These are phyloP conservation scores for Embiotoca jacksoni DNA, from an alignment of 2,113 vertebrate genomes.

Conservation along the genomic window DNA sequence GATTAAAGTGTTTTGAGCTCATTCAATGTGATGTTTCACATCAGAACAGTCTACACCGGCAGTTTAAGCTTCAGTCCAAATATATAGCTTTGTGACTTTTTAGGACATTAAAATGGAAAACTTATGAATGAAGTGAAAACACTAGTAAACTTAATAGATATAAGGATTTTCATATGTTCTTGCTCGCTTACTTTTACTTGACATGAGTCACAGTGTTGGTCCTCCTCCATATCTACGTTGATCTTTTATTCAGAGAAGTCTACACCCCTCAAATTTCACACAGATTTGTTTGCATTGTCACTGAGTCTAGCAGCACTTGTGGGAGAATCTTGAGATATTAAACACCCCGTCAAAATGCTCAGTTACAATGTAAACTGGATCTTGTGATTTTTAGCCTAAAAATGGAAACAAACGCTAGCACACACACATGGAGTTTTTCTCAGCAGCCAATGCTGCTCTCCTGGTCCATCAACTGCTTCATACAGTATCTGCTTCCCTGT, in stretches of 20 bases:
- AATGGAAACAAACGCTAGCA: constrained; percentile 21
- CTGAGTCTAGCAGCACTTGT: constrained; percentile 14
- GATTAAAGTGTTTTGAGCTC: constrained; percentile 7
- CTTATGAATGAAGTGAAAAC: background rate
- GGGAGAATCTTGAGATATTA: background rate
- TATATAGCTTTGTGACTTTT: background rate
- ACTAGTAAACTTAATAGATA: background rate
- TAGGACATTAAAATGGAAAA: constrained; percentile 7
- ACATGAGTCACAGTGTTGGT: constrained; percentile 15
- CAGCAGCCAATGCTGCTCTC: constrained; percentile 7
- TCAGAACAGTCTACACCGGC: background rate
- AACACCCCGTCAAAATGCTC: constrained; percentile 23
- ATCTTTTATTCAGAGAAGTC: constrained; percentile 32
- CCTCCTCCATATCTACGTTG: constrained; percentile 24
- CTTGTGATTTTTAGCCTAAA: background rate
- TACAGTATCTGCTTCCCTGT: constrained; percentile 14
- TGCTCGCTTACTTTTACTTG: constrained; percentile 9
- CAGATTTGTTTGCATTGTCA: constrained; percentile 40
- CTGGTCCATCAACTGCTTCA: constrained; percentile 40
- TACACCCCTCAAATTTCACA: constrained; percentile 35
- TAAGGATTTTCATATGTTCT: background rate
- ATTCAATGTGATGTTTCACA: background rate
- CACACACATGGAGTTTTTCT: constrained; percentile 13
- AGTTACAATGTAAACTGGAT: constrained; percentile 29
- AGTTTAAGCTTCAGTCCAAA: constrained; percentile 11